A percentile compares a stretch with the other conserved stretches of the same genome.
These are phyloP conservation scores for Hippocampus comes DNA, from an alignment of 2,113 vertebrate genomes.

Conservation along the genomic window DNA sequence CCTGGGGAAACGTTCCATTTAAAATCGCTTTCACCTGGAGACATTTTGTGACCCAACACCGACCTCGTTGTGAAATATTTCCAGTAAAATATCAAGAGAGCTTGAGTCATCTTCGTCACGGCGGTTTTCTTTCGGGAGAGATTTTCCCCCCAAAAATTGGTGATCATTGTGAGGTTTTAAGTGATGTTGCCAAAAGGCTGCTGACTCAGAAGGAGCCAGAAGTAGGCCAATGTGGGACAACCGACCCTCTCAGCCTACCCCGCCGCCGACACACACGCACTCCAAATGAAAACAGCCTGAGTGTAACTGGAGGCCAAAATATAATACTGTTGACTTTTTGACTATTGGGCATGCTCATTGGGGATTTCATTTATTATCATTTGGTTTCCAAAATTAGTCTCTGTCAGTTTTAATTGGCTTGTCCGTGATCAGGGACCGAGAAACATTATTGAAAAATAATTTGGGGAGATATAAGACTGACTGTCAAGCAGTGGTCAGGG, in stretches of 20 bases:
- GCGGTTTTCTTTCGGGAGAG: conserved; percentile 23
- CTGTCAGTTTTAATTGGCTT: not conserved
- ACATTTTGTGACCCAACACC: conserved; percentile 13
- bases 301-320: conserved; percentile 18
- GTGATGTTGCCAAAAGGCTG: conserved; percentile 50
- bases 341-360: not conserved
- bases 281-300: conserved; percentile 27
- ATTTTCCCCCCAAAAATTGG: conserved; percentile 26
- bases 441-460: not conserved
- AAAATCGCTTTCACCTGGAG: conserved; percentile 25
- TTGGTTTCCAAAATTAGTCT: not conserved
- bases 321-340: not conserved
- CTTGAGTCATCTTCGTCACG: conserved; percentile 8
- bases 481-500: not conserved
- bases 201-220: conserved; percentile 48
- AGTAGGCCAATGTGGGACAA: conserved; percentile 42
- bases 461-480: not conserved
- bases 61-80: not conserved
- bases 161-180: conserved; percentile 12
- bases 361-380: conserved; percentile 2
- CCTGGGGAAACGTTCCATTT: conserved; percentile 12
- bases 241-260: too few relatives aligned
- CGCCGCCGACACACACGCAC: too few relatives aligned
- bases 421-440: not conserved
- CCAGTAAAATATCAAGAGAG: conserved; percentile 4